These are phyloP conservation scores for Allygus modestus DNA, from an alignment of 2,888 invertebrate genomes.

Conservation along the genomic window DNA sequence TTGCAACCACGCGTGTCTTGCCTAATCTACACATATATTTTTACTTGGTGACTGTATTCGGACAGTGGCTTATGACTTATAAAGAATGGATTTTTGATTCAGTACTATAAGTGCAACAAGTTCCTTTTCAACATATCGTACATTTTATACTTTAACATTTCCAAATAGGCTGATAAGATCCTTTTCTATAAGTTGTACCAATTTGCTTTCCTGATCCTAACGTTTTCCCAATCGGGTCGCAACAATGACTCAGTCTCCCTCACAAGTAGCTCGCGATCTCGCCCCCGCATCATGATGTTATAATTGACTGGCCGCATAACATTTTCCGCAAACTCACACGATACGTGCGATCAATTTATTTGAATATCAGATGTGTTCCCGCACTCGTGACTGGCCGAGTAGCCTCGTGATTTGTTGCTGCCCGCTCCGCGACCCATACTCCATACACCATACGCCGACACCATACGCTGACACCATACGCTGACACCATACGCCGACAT, in stretches of 20 bases:
- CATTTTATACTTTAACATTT: no score
- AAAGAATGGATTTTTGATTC: no score
- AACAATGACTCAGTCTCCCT: no score
- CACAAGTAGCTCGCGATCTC: not conserved
- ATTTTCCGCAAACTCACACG: slow-evolving; percentile 51
- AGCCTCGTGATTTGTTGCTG: slow-evolving; percentile 31
- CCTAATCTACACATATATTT: no score
- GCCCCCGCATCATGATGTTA: not conserved
- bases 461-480: not conserved
- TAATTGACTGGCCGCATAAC: slow-evolving; percentile 50
- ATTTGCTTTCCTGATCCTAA: no score
- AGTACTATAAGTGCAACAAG: no score
- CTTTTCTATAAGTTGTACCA: not conserved
- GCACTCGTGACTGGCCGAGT: not conserved
- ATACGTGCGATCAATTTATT: slow-evolving; percentile 51
- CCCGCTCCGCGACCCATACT: not conserved
- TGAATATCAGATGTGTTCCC: slow-evolving; percentile 50
- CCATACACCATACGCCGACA: not conserved
- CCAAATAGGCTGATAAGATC: no score
- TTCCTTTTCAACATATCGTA: no score
- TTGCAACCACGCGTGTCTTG: no score
- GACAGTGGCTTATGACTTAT: no score
- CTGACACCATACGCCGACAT: not conserved
- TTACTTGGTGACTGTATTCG: no score
- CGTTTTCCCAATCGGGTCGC: no score